These are phyloP conservation scores for Acanthosoma haemorrhoidale DNA, from an alignment of 2,888 invertebrate species.

Conservation along the genomic window DNA sequence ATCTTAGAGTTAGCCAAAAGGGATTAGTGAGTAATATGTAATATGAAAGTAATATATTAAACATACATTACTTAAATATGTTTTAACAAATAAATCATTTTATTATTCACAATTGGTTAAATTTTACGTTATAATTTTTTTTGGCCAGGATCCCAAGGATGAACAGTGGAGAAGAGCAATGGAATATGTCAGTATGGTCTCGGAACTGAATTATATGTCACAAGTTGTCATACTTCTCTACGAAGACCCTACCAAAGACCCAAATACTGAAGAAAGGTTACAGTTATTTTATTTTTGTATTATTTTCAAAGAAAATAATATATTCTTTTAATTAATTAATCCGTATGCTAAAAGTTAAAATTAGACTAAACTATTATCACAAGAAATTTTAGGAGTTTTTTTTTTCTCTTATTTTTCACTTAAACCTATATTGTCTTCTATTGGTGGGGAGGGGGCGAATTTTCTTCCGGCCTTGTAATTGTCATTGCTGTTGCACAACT, in stretches of 20 bases:
- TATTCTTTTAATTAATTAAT: too few relatives aligned
- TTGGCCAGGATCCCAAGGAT: conserved; percentile 65
- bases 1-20: conserved; percentile 22
- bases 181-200: conserved; percentile 96
- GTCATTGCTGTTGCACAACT: too few relatives aligned
- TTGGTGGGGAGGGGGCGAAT: too few relatives aligned
- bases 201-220: conserved; percentile 98
- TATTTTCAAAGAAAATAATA: too few relatives aligned
- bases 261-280: conserved; percentile 69
- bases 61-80: not conserved
- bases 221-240: conserved; percentile 98
- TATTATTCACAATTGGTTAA: not conserved
- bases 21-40: conserved; percentile 21
- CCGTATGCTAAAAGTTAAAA: too few relatives aligned
- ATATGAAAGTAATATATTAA: not conserved
- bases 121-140: not conserved
- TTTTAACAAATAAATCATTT: not conserved
- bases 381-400: not conserved
- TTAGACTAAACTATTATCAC: too few relatives aligned
- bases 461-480: too few relatives aligned
- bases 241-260: conserved; percentile 96
- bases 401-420: not conserved
- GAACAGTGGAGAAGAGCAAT: conserved; percentile 98
- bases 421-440: too few relatives aligned
- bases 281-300: not conserved